These are phyloP conservation scores for Acanthacorydalis orientalis DNA, from an alignment of 2,888 invertebrate species.

Conservation along the genomic window DNA sequence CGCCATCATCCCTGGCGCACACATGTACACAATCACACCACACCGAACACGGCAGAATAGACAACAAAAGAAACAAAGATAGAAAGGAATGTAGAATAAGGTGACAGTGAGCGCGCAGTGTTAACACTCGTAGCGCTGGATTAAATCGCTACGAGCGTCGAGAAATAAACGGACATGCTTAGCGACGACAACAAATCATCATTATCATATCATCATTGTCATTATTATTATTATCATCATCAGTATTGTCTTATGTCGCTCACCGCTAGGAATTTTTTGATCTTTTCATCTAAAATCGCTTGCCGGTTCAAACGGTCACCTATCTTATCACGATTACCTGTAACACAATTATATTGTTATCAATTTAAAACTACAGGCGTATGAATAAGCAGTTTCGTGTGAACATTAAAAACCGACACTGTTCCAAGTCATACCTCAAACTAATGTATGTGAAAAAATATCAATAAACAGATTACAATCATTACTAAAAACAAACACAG, in stretches of 20 bases:
- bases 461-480: not conserved
- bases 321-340: constrained; percentile 49
- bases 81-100: too few relatives aligned
- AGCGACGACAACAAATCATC: constrained; percentile 7
- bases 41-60: constrained; percentile 26
- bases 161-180: constrained; percentile 11
- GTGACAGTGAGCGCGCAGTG: constrained; percentile 17
- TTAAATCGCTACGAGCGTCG: not conserved
- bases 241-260: constrained; percentile 17
- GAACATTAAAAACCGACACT: too few relatives aligned
- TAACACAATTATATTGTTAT: constrained; percentile 15
- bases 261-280: constrained; percentile 90
- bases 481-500: not conserved
- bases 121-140: constrained; percentile 31
- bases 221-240: not conserved
- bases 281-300: constrained; percentile 82
- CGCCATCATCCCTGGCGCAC: constrained; percentile 21
- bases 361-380: constrained; percentile 8
- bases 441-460: not conserved
- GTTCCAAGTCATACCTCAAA: too few relatives aligned
- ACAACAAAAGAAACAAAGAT: too few relatives aligned
- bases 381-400: too few relatives aligned
- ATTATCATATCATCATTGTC: not conserved
- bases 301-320: constrained; percentile 64
- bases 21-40: constrained; percentile 27